Evolutionary conservation across 1,140 invertebrate species (phyloP).

Genomic region (Aphelinus certus): DNA sequence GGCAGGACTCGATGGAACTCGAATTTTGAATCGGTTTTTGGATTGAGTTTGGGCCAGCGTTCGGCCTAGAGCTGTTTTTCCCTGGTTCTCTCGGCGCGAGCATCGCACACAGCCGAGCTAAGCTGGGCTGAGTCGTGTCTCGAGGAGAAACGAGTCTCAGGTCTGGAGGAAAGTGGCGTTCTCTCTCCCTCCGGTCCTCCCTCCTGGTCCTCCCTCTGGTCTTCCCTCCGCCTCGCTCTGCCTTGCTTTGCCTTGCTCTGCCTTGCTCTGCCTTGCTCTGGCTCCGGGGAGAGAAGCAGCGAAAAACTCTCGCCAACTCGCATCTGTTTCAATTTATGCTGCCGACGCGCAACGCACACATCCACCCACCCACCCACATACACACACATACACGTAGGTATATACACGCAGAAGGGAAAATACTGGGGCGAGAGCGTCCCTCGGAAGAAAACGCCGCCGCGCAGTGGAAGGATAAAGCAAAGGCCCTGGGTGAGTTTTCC

Average conservation of each 20-base stretch:
- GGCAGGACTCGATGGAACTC: no score
- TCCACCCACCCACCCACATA: no score
- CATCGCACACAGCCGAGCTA: background rate
- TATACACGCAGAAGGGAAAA: constrained; percentile 47
- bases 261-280: background rate
- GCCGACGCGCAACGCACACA: constrained; percentile 45
- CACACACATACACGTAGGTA: background rate
- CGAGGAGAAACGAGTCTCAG: background rate
- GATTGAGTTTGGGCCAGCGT: no score
- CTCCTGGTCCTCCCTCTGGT: background rate
- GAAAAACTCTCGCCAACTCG: constrained; percentile 64
- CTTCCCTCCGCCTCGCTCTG: constrained; percentile 14
- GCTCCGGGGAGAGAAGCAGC: constrained; percentile 28
- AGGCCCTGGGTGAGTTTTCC: background rate
- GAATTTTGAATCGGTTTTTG: no score
- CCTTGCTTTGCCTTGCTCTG: no score
- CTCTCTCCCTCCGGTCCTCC: no score
- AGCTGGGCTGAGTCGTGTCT: constrained; percentile 14
- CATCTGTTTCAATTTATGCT: constrained; percentile 65
- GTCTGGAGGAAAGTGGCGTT: constrained; percentile 14
- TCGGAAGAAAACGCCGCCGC: background rate
- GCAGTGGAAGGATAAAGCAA: constrained; percentile 30
- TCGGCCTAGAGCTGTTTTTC: no score
- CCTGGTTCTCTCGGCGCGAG: no score
- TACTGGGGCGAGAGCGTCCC: constrained; percentile 33